Evolutionary conservation across 2,888 invertebrate species (phyloP).

Genomic region (Troilus luridus): DNA sequence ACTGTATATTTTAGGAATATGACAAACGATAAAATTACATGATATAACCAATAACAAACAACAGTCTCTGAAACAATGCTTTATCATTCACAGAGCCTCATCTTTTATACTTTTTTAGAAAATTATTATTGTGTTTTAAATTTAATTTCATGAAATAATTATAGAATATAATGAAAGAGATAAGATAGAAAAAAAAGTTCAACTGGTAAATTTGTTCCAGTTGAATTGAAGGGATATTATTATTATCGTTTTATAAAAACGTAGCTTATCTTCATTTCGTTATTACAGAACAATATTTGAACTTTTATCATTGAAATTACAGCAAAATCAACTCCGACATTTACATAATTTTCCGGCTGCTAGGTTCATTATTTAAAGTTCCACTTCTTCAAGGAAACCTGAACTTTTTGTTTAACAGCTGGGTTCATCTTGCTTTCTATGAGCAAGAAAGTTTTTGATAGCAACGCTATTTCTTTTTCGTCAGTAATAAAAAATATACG

Average conservation of each 20-base stretch:
- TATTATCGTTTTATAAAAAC: neutral
- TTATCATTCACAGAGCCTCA: no score
- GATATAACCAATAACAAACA: no score
- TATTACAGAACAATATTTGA: neutral
- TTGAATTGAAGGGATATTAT: neutral
- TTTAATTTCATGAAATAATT: no score
- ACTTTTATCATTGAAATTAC: neutral
- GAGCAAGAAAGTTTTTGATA: no score
- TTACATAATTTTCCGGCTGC: constrained; percentile 4
- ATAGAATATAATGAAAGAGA: no score
- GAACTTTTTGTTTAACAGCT: neutral
- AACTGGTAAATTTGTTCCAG: neutral
- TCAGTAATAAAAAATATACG: no score
- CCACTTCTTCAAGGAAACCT: neutral
- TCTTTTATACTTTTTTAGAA: no score
- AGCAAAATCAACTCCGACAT: neutral
- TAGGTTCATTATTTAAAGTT: neutral
- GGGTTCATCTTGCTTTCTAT: neutral
- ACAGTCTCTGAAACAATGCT: no score
- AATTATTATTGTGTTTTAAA: no score
- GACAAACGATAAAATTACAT: no score
- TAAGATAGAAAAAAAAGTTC: neutral
- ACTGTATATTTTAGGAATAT: no score
- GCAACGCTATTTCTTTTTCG: no score
- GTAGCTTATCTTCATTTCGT: neutral